Percentiles rank a stretch among this genome's conserved stretches.
Conservation (phyloP, 92 coral and sea anemone genomes). For the Pocillopora meandrina region DNA sequence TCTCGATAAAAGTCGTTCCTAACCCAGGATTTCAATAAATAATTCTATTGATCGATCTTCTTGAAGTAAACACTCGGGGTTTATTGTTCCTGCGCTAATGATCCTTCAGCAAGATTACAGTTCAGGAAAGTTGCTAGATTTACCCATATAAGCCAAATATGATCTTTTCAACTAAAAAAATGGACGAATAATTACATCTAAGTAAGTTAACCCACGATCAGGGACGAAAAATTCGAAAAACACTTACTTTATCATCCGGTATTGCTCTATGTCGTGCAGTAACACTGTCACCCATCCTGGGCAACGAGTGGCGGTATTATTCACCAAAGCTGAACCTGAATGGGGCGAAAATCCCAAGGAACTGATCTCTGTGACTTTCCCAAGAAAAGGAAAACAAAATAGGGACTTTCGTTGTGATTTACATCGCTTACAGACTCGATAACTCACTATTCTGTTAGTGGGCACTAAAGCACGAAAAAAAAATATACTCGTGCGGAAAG, state of each 20-base stretch:
- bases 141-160: neutral
- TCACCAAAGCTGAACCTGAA: constrained; percentile 14
- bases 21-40: neutral
- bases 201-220: neutral
- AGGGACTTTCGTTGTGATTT: neutral
- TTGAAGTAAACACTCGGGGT: neutral
- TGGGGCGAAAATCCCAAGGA: neutral
- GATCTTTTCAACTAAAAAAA: neutral
- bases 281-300: constrained; percentile 66
- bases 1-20: neutral
- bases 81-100: neutral
- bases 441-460: neutral
- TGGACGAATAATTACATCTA: neutral
- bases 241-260: constrained; percentile 88
- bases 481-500: constrained; percentile 30
- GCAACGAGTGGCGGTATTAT: constrained; percentile 20
- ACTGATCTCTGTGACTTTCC: neutral
- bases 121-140: neutral
- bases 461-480: neutral
- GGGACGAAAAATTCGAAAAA: neutral
- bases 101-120: neutral
- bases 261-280: constrained; percentile 74
- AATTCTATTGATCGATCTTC: neutral
- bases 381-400: neutral
- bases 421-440: constrained; percentile 20